phyloP scores from a whole-genome alignment of 2,113 vertebrate genomes.

The Percina caprodes region DNA sequence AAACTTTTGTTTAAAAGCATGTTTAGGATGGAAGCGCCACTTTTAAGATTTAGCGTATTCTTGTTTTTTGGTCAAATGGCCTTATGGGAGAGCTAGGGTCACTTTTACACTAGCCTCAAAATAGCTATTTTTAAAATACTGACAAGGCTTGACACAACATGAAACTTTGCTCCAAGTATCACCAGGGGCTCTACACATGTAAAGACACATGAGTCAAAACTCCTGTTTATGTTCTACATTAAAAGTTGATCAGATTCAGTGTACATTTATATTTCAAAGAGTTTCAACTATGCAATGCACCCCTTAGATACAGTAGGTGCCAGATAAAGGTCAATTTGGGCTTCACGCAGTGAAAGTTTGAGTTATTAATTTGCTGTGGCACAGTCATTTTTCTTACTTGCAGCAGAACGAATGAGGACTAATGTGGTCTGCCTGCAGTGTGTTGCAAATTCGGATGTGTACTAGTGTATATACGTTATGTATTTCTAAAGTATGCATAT shows the following conservation, averaged over 20 bases:
- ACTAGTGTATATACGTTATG: conserved; percentile 14
- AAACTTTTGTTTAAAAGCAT: no score
- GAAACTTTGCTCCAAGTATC: no score
- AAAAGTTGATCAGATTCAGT: conserved; percentile 61
- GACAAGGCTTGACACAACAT: no score
- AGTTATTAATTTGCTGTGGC: conserved; percentile 71
- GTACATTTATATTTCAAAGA: conserved; percentile 76
- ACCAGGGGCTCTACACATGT: no score
- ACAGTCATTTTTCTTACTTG: conserved; percentile 77
- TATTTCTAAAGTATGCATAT: conserved; percentile 51
- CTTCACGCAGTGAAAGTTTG: conserved; percentile 60
- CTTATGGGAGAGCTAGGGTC: no score
- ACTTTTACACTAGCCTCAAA: no score
- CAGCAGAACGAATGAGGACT: conserved; percentile 71
- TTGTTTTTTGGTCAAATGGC: no score
- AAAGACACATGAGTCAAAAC: background rate
- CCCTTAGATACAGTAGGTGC: conserved; percentile 61
- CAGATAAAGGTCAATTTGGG: conserved; percentile 75
- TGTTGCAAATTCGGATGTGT: conserved; percentile 54
- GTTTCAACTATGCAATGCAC: conserved; percentile 73
- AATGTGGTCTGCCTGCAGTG: conserved; percentile 50
- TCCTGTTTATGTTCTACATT: conserved; percentile 49
- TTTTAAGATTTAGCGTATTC: no score
- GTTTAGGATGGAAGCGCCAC: no score
- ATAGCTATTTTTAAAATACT: no score